phyloP scores from a whole-genome alignment of 1,140 invertebrate genomes.

The Scaptomyza montana region DNA sequence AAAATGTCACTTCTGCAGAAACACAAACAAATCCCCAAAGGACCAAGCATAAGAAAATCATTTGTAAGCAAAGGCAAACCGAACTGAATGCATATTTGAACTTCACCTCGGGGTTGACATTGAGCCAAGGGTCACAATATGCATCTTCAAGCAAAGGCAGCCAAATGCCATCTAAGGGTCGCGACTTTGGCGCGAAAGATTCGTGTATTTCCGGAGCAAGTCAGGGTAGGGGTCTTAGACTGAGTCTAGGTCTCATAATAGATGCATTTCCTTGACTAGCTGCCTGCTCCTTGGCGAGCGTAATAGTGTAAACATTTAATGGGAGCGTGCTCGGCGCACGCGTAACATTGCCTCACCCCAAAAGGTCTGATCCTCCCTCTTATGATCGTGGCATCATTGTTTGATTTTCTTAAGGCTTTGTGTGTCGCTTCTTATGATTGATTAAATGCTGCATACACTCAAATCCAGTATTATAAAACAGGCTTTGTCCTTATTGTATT shows the following conservation, averaged over 20 bases:
- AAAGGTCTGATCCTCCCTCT: slow-evolving; percentile 39
- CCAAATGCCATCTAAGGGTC: slow-evolving; percentile 50
- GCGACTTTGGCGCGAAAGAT: slow-evolving; percentile 67
- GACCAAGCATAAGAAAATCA: slow-evolving; percentile 70
- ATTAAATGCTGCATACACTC: slow-evolving; percentile 53
- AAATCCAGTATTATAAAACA: neutral
- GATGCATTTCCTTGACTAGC: slow-evolving; percentile 47
- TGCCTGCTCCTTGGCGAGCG: slow-evolving; percentile 39
- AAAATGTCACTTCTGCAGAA: slow-evolving; percentile 67
- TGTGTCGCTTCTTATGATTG: slow-evolving; percentile 66
- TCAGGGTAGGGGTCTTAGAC: slow-evolving; percentile 15
- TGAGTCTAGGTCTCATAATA: slow-evolving; percentile 28
- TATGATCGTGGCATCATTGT: slow-evolving; percentile 47
- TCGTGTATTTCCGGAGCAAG: slow-evolving; percentile 65
- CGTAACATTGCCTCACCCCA: slow-evolving; percentile 67
- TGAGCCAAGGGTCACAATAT: slow-evolving; percentile 23
- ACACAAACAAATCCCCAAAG: slow-evolving; percentile 66
- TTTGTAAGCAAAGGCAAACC: slow-evolving; percentile 53
- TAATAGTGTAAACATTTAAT: slow-evolving; percentile 77
- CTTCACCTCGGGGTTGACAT: slow-evolving; percentile 29
- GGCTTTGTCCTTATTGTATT: slow-evolving; percentile 60
- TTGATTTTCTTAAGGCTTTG: slow-evolving; percentile 70
- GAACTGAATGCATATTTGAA: slow-evolving; percentile 27
- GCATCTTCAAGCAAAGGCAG: slow-evolving; percentile 39
- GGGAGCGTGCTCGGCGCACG: slow-evolving; percentile 74